Evolutionary conservation across 2,113 vertebrate genomes (phyloP).

Genomic region (Cettia cetti): DNA sequence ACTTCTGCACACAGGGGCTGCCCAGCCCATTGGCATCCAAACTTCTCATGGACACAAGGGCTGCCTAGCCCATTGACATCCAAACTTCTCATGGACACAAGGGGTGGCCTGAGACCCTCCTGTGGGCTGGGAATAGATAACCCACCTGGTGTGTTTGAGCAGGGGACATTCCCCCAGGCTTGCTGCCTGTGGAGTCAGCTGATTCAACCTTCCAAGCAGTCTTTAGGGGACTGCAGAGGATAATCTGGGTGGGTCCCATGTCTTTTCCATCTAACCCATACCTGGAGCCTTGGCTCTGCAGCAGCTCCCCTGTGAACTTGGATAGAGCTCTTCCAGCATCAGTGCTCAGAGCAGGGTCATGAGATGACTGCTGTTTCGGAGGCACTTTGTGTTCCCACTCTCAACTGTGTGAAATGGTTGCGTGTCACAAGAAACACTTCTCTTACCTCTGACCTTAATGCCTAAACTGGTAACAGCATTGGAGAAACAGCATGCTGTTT

Average conservation of each 20-base stretch:
- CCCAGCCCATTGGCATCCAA: neutral
- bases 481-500: neutral
- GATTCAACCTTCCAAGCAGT: neutral
- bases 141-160: neutral
- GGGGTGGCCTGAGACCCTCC: neutral
- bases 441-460: accelerated
- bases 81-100: neutral
- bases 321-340: neutral
- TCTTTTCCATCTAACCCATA: neutral
- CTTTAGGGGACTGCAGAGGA: neutral
- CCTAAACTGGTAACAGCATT: neutral
- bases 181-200: neutral
- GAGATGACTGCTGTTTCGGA: neutral
- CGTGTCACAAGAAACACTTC: accelerated
- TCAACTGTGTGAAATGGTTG: neutral
- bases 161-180: neutral
- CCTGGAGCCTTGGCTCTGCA: neutral
- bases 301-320: neutral
- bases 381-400: neutral
- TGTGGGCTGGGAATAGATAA: neutral
- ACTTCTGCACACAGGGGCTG: neutral
- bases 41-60: neutral
- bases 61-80: neutral
- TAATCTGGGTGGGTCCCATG: accelerated
- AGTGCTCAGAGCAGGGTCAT: neutral